A percentile compares a stretch with the other conserved stretches of the same genome.
phyloP scores from a whole-genome alignment of 2,888 invertebrate species.

The Nemoura dubitans region DNA sequence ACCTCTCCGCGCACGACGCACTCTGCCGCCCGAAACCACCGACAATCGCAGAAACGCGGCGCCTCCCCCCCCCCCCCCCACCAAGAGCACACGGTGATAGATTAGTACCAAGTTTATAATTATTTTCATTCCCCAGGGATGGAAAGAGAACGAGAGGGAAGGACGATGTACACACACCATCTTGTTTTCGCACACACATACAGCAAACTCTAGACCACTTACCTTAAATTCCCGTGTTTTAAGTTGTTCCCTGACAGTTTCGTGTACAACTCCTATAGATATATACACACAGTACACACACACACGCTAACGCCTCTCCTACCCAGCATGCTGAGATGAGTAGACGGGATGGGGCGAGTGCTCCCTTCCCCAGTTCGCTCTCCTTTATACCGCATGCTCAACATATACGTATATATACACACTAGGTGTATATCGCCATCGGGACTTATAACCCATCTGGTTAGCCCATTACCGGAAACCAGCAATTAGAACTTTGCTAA shows the following conservation, averaged over 20 bases:
- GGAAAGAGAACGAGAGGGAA: no score
- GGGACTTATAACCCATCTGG: background rate
- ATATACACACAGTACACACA: no score
- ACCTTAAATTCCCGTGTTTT: background rate
- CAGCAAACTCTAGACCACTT: background rate
- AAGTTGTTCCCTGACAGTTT: background rate
- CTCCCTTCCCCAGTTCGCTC: background rate
- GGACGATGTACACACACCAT: no score
- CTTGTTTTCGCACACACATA: constrained; percentile 13
- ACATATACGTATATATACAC: no score
- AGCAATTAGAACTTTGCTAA: constrained; percentile 12
- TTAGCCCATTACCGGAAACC: background rate
- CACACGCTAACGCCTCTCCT: background rate
- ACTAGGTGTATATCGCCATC: background rate
- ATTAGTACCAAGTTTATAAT: constrained; percentile 28
- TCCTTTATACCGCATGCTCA: background rate
- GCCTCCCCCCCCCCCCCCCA: no score
- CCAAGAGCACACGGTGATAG: constrained; percentile 15
- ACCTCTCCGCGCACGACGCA: background rate
- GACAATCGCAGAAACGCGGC: constrained; percentile 1
- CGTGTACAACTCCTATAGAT: no score
- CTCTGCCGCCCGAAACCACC: background rate
- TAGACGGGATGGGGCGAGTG: no score
- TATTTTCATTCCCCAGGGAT: background rate
- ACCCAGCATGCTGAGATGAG: background rate